Base-by-base conservation (phyloP, 1,140 invertebrate genomes). In the Bombus ignitus region DNA sequence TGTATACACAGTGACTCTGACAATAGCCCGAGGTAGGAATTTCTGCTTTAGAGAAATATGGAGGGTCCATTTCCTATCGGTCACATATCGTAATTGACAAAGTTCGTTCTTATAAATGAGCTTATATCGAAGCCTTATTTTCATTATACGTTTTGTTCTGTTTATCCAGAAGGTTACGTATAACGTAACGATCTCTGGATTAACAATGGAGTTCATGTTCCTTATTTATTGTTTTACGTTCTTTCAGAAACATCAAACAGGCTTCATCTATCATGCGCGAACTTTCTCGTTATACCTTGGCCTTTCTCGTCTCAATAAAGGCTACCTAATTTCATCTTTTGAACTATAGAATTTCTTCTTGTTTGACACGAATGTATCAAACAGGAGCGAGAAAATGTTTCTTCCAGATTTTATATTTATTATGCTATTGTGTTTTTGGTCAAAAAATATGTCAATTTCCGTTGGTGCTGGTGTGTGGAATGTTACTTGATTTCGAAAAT, bases 1-100 rank as follows among this genome's bases (percentile, higher is more conserved):
- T 35, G 6, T 81, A n/a, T 73, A 37, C 9, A 59, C 70, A 59
- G 35, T 78, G 75, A 78, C 62, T 77, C 74, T 39, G 83, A 10
- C 44, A 74, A 72, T 74, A 42, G 78, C 59, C 71, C 25, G 18
- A 47, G 53, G 47, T 35, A 44, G 68, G 15, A 62, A 72, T 80
- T 77, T 79, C 77, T 39, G 42, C 28, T 75, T 81, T 57, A 42
- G 25, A 68, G 79, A 42, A 85, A 85, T 75, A 68, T 59, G 44
- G 47, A 44, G 62, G 28, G 44, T 57, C 70, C 57, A 28, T 66
- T 32, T 53, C 22, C 37, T 57, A 35, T 85, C 59, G n/a, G 71
- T 57, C 28, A 39, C 10, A 12, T 3, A 44, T 39, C 12, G 12
- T 42, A 10, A 57, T 72, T 42, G 62, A 13, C 13, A 44, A 68